Evolutionary conservation across 2,797 vertebrate species (phyloP).

Genomic region (Notamacropus eugenii): DNA sequence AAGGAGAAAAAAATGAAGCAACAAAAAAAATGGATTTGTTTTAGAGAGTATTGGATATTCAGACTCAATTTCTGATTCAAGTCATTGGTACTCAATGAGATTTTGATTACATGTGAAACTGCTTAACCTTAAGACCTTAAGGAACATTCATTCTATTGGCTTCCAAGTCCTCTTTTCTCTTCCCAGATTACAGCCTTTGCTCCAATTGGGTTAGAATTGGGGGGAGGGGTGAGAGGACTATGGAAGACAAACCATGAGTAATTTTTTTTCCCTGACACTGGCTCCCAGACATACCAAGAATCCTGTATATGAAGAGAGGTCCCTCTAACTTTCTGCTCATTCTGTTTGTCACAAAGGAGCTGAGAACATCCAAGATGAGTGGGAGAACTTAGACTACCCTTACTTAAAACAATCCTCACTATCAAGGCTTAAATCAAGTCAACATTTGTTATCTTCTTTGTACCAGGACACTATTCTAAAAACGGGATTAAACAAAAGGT

Average conservation of each 20-base stretch:
- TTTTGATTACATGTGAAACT: neutral
- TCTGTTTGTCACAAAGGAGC: too few species aligned
- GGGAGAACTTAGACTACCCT: neutral
- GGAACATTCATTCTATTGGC: neutral
- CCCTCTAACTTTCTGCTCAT: neutral
- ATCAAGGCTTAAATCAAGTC: neutral
- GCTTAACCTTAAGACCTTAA: neutral
- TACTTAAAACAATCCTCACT: neutral
- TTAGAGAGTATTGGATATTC: neutral
- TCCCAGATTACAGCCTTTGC: slow-evolving; percentile 21
- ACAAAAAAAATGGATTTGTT: slow-evolving; percentile 19
- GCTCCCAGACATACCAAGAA: neutral
- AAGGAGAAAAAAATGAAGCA: slow-evolving; percentile 1
- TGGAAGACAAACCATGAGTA: slow-evolving; percentile 15
- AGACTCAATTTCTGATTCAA: slow-evolving; percentile 7
- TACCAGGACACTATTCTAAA: neutral
- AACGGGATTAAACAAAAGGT: neutral
- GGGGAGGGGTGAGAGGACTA: neutral
- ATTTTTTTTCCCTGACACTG: neutral
- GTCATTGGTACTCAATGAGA: neutral
- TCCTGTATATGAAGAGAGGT: neutral
- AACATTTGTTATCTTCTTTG: neutral
- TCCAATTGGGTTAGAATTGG: slow-evolving; percentile 1
- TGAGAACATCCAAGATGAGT: neutral
- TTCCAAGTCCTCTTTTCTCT: neutral